These are phyloP conservation scores for Isoperla grammatica DNA, from an alignment of 2,888 invertebrate species.

Conservation along the genomic window DNA sequence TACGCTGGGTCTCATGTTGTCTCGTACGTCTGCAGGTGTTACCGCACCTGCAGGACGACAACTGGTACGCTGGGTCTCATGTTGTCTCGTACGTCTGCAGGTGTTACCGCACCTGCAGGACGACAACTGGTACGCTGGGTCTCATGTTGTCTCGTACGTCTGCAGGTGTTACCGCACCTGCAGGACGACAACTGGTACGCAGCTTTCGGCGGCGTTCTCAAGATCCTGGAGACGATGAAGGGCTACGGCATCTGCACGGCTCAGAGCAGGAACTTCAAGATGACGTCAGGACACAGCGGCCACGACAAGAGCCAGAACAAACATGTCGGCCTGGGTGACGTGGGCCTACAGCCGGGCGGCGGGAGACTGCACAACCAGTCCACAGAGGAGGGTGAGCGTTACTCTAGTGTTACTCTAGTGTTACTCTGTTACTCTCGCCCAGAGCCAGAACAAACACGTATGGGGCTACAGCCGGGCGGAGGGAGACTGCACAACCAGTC, in stretches of 20 bases:
- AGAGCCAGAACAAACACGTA: background rate
- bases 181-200: constrained; percentile 57
- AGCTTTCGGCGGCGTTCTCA: constrained; percentile 49
- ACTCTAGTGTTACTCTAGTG: too few relatives aligned
- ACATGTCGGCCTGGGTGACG: background rate
- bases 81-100: constrained; percentile 42
- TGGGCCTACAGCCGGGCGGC: background rate
- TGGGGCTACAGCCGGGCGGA: background rate
- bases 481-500: too few relatives aligned
- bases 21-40: constrained; percentile 43
- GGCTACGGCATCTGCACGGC: background rate
- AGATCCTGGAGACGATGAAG: constrained; percentile 28
- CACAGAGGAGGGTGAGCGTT: too few relatives aligned
- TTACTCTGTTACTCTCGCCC: too few relatives aligned
- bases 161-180: constrained; percentile 49
- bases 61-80: background rate
- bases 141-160: background rate
- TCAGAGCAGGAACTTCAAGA: too few relatives aligned
- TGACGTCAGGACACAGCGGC: too few relatives aligned
- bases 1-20: constrained; percentile 53
- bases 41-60: constrained; percentile 47
- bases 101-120: constrained; percentile 50
- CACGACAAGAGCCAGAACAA: constrained; percentile 1
- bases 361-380: too few relatives aligned
- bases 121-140: background rate